These are phyloP conservation scores for Rhodeus uyekii DNA, from an alignment of 2,797 vertebrate genomes.

Conservation along the genomic window DNA sequence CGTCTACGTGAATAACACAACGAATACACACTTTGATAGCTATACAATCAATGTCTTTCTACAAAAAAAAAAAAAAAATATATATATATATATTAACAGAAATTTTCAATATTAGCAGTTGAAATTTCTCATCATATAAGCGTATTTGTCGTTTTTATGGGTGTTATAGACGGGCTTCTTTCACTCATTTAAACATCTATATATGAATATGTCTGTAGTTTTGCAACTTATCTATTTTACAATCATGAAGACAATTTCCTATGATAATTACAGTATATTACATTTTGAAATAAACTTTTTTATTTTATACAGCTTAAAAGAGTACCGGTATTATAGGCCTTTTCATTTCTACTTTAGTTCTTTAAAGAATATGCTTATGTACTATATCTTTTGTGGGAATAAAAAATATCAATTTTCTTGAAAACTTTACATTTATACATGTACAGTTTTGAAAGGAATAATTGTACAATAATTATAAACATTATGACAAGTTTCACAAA, in stretches of 20 bases:
- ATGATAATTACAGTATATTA: neutral
- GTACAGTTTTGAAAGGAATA: neutral
- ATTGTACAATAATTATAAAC: neutral
- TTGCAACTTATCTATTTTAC: neutral
- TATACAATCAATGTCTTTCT: neutral
- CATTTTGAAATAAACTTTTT: neutral
- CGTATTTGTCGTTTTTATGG: neutral
- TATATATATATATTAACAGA: too few relatives aligned
- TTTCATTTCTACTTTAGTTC: neutral
- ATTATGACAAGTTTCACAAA: neutral
- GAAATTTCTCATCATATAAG: neutral
- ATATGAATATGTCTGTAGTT: neutral
- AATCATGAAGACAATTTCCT: neutral
- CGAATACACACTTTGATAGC: neutral
- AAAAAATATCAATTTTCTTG: neutral
- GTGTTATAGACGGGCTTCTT: neutral
- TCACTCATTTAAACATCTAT: neutral
- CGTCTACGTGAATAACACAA: neutral
- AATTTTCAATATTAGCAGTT: neutral
- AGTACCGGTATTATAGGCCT: neutral
- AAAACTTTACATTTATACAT: neutral
- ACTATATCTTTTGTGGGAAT: neutral
- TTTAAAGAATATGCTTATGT: neutral
- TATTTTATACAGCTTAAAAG: neutral
- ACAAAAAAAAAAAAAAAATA: neutral